These are phyloP conservation scores for Prunella strophiata DNA, from an alignment of 2,797 vertebrate genomes.

Conservation along the genomic window DNA sequence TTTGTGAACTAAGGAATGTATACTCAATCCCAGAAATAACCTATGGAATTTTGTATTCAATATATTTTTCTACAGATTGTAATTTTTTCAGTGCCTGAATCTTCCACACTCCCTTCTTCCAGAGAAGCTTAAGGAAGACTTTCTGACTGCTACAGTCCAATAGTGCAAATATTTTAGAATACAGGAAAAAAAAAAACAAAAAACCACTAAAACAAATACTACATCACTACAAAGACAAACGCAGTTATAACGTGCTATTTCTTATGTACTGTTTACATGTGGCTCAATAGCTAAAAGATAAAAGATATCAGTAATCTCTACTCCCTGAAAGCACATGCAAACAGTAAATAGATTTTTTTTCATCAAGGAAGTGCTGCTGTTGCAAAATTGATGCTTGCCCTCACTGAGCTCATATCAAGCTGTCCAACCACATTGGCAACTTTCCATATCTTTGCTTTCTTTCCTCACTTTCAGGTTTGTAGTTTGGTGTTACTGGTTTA, in stretches of 20 bases:
- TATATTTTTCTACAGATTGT: background rate
- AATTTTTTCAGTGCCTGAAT: background rate
- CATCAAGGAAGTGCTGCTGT: background rate
- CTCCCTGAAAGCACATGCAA: background rate
- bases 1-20: background rate
- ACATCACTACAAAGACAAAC: background rate
- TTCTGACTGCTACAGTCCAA: background rate
- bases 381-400: background rate
- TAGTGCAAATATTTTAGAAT: background rate
- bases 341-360: background rate
- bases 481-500: background rate
- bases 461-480: background rate
- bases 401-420: background rate
- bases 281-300: background rate
- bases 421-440: background rate
- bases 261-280: background rate
- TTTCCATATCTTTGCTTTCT: background rate
- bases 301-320: background rate
- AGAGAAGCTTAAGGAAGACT: background rate
- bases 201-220: background rate
- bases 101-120: background rate
- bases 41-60: rapidly evolving
- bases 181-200: rapidly evolving
- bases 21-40: background rate
- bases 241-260: background rate